Conservation (phyloP, 2,113 vertebrate species). For the Sarotherodon lohbergeri region DNA sequence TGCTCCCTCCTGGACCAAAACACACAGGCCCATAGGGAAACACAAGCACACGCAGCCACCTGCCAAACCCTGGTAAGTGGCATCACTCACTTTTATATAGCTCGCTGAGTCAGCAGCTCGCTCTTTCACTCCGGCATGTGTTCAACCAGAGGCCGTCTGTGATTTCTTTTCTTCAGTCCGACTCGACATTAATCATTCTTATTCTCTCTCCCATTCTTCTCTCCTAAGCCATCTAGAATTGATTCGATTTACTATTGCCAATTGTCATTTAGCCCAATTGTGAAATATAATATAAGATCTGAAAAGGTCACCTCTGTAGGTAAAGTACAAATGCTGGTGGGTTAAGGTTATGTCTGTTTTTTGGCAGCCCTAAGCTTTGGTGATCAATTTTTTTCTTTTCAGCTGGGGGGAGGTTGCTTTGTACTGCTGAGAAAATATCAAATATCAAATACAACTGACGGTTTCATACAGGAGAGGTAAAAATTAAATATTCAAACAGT, state of each 20-base stretch:
- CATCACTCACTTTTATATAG: conserved; percentile 41
- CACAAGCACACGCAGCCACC: neutral
- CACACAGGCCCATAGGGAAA: neutral
- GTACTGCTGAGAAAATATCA: neutral
- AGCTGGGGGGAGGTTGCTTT: neutral
- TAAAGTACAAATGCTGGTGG: neutral
- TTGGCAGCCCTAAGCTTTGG: neutral
- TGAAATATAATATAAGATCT: neutral
- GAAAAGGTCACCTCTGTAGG: neutral
- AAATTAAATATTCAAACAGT: neutral
- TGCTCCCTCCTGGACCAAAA: neutral
- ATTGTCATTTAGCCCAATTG: neutral
- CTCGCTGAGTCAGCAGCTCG: conserved; percentile 42
- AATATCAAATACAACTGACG: neutral
- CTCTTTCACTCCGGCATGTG: neutral
- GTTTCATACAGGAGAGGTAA: neutral
- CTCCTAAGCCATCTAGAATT: neutral
- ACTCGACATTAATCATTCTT: conserved; percentile 23
- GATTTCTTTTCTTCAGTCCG: conserved; percentile 11
- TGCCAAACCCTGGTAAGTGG: neutral
- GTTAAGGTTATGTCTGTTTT: neutral
- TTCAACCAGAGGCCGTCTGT: neutral
- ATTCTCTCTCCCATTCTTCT: neutral
- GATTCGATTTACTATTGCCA: neutral
- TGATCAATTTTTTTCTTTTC: neutral